Base-by-base conservation (phyloP, 2,797 vertebrate species). In the Periophthalmus magnuspinnatus region DNA sequence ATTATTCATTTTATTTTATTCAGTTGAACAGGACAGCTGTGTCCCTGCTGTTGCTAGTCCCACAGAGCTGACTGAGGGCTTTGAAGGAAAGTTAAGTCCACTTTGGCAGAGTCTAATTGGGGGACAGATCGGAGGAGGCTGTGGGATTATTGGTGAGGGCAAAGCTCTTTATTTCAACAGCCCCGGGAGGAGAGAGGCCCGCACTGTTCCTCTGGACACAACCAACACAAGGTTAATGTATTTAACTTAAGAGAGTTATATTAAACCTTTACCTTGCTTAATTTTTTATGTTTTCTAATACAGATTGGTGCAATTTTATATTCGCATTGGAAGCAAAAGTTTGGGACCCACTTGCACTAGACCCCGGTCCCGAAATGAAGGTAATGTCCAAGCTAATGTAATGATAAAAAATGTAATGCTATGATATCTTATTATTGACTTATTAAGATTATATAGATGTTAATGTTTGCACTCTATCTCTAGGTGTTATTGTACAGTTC, bases 241-340 rank as follows among this genome's bases (percentile, higher is more conserved):
- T 28, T 45, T 50, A 28, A 62, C 9, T 60, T 1, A 5, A 50
- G 1, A 48, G 67, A 67, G 5, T 64, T 2, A 32, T 9, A 6
- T 66, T 34, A 16, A 55, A n/a, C 11, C n/a, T 13, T 36, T 34
- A 67, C 5, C 28, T 48, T 34, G 6, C n/a, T 0, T 67, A 41
- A 70, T 65, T 50, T 3, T 28, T 34, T 0, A n/a, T 22, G 2
- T 57, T 38, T 36, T 21, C 68, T 54, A 67, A 21, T 32, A 67
- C 83, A 98, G 97, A 79, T 87, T 99, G 28, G 93, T 96, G 85
- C 98, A 99, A 45, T 99, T 99, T 93, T 99, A 98, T 84, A 91
- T 98, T 75, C 94, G 97, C 76, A 97, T 99, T 68, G 97, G 97
- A 86, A 97, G 95, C 81, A 99, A 96, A 87, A 95, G 93, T 84